Evolutionary conservation across 2,888 invertebrate species (phyloP).

Genomic region (Drosophila anomalata): DNA sequence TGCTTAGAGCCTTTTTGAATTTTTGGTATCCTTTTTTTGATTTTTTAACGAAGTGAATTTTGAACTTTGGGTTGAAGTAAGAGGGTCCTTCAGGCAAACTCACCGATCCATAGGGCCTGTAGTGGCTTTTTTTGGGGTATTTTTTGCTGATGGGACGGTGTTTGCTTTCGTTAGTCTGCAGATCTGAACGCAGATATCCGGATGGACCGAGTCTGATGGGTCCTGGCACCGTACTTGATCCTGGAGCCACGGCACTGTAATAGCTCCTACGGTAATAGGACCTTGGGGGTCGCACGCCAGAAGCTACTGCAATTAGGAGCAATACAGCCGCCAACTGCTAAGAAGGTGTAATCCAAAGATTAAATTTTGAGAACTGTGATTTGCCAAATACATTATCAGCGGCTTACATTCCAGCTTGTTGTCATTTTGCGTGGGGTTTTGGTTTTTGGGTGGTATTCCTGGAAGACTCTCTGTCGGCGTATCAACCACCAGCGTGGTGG

Average conservation of each 20-base stretch:
- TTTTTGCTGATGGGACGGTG: slow-evolving; percentile 68
- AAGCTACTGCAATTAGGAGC: slow-evolving; percentile 41
- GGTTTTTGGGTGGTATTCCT: slow-evolving; percentile 18
- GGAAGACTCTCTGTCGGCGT: slow-evolving; percentile 18
- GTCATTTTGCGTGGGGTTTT: slow-evolving; percentile 53
- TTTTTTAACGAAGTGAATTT: neutral
- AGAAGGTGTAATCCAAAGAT: neutral
- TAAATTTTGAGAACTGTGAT: neutral
- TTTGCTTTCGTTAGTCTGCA: slow-evolving; percentile 75
- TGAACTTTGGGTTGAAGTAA: neutral
- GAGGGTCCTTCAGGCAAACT: slow-evolving; percentile 36
- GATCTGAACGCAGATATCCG: slow-evolving; percentile 61
- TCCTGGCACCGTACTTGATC: slow-evolving; percentile 50
- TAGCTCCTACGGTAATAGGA: slow-evolving; percentile 66
- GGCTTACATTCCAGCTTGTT: slow-evolving; percentile 67
- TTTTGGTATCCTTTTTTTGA: neutral
- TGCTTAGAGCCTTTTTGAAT: neutral
- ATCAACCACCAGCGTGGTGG: slow-evolving; percentile 73
- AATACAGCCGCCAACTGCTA: slow-evolving; percentile 64
- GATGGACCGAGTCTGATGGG: slow-evolving; percentile 62
- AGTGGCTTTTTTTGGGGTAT: slow-evolving; percentile 69
- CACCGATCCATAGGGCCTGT: slow-evolving; percentile 72
- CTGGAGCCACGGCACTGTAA: slow-evolving; percentile 61
- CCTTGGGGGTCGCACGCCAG: slow-evolving; percentile 50
- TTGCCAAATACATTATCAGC: neutral